A percentile compares a stretch with the other conserved stretches of the same genome.
These are phyloP conservation scores for Thera obeliscata DNA, from an alignment of 2,888 invertebrate species.

Conservation along the genomic window DNA sequence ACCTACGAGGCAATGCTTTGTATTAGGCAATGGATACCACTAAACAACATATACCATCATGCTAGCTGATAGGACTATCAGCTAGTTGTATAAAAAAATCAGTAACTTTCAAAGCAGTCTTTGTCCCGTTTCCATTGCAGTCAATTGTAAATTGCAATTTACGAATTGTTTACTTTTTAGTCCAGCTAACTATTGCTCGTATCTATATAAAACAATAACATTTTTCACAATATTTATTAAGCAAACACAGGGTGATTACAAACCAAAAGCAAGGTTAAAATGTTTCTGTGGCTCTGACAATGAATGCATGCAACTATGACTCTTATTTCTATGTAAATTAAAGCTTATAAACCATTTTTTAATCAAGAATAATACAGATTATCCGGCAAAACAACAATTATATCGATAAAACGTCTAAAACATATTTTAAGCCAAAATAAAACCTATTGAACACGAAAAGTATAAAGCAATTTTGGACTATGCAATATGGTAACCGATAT, in stretches of 20 bases:
- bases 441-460: background rate
- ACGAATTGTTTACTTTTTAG: no score
- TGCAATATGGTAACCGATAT: background rate
- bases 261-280: constrained; percentile 43
- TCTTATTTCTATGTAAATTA: constrained; percentile 9
- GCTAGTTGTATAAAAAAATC: no score
- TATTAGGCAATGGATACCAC: no score
- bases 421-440: background rate
- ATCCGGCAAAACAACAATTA: no score
- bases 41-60: no score
- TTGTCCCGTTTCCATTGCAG: no score
- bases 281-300: constrained; percentile 42
- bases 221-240: constrained; percentile 55
- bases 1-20: no score
- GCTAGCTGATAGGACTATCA: no score
- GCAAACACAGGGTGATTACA: constrained; percentile 53
- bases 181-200: no score
- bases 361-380: background rate
- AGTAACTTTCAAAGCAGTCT: no score
- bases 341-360: constrained; percentile 4
- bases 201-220: constrained; percentile 34
- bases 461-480: background rate
- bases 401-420: no score
- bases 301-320: constrained; percentile 15
- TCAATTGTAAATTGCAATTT: no score